phyloP scores from a whole-genome alignment of 2,888 invertebrate genomes.

The Cacoxenus indagator region DNA sequence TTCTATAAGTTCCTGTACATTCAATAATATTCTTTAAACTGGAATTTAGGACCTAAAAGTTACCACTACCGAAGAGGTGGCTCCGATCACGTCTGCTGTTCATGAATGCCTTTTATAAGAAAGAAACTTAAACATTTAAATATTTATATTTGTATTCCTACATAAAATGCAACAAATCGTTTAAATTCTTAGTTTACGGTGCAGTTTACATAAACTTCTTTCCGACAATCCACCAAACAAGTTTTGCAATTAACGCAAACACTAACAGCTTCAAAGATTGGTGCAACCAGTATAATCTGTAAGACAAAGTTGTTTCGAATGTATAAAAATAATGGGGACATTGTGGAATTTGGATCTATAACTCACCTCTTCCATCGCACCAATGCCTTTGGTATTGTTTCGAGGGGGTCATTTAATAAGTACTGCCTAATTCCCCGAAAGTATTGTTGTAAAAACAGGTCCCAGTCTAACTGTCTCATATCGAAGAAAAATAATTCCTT shows the following conservation, averaged over 20 bases:
- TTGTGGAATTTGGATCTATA: neutral
- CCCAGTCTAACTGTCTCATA: constrained; percentile 82
- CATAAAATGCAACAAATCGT: no score
- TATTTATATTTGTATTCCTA: no score
- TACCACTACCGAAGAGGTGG: no score
- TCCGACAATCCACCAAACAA: neutral
- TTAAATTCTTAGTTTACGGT: no score
- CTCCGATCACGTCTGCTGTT: no score
- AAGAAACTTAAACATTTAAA: no score
- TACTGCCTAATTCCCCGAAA: constrained; percentile 82
- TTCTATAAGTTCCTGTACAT: no score
- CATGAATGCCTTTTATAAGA: no score
- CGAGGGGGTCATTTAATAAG: constrained; percentile 83
- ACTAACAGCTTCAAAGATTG: neutral
- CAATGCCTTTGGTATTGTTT: constrained; percentile 79
- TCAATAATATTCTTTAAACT: no score
- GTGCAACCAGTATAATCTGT: constrained; percentile 24
- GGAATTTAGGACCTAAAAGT: no score
- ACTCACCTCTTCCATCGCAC: constrained; percentile 74
- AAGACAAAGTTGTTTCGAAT: neutral
- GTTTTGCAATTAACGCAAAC: constrained; percentile 15
- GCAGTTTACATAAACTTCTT: neutral
- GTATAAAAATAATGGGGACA: neutral
- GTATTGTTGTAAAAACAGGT: constrained; percentile 77
- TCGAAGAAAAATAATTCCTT: constrained; percentile 80